Evolutionary conservation across 2,888 invertebrate genomes (phyloP), one percentile per base, ranked within the genome.

Genomic region (Sturmia bella): DNA sequence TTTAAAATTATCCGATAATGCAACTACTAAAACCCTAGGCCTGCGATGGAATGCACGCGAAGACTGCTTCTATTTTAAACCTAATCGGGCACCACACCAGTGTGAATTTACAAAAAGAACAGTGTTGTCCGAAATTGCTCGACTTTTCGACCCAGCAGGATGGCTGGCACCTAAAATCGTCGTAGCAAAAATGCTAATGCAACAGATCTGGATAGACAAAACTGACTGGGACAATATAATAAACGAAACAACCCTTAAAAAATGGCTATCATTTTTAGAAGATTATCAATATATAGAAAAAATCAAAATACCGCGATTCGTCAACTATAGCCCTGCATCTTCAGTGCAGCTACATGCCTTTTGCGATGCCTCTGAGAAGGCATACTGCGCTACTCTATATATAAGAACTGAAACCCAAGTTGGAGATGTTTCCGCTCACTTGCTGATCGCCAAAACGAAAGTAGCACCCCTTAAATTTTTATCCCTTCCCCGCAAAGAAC

Each of bases 171-270:
- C 45, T 15, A 45, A 52, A 52, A 12, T 52, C 21, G 21, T 52
- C 21, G 21, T 21, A 12, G 64, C 64, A 13, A 50, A 50, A n/a
- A 37, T 50, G 9, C 50, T 64, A 9, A 27, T 66, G 63, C 50
- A 50, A 11, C 68, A 68, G 9, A 43, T 68, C 5, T 66, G 66
- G 52, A 21, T n/a, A 9, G 64, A 66, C 39, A 52, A 41, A 21
- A 52, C 39, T 19, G n/a, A 19, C 13, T 64, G 50, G 66, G 66
- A 66, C 9, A 52, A 64, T 0, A 12, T 13, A 2, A 32, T 39
- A 2, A 39, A 41, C 2, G 52, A 50, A 0, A 6, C 21, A n/a
- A 66, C 52, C 0, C 2, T 66, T 3, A 2, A 0, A 0, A 32
- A 37, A 4, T 64, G 50, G 50, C 32, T 50, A 7, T 13, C 3